phyloP scores from a whole-genome alignment of 2,888 invertebrate species.

The Eilema sororculum region DNA sequence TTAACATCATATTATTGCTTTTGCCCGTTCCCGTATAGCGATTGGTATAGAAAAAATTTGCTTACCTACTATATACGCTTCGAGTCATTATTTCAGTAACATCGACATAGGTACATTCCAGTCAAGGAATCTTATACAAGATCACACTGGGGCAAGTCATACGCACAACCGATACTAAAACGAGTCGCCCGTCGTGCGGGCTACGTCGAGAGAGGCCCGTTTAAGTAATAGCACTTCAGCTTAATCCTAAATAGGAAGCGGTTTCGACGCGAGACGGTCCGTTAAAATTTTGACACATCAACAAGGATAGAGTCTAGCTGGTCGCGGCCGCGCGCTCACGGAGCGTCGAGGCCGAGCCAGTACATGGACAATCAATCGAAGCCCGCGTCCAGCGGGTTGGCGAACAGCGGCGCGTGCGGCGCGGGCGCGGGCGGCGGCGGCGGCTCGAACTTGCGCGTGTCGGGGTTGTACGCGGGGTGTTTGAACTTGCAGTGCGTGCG shows the following conservation, averaged over 20 bases:
- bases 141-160: slow-evolving; percentile 85
- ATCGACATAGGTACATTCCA: slow-evolving; percentile 76
- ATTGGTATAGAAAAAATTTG: slow-evolving; percentile 86
- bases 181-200: slow-evolving; percentile 71
- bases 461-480: slow-evolving; percentile 95
- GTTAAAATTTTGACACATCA: slow-evolving; percentile 68
- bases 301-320: slow-evolving; percentile 61
- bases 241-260: slow-evolving; percentile 84
- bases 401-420: slow-evolving; percentile 86
- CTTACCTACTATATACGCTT: slow-evolving; percentile 83
- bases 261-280: slow-evolving; percentile 73
- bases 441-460: slow-evolving; percentile 95
- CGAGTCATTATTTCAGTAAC: slow-evolving; percentile 77
- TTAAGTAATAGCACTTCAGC: slow-evolving; percentile 86
- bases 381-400: slow-evolving; percentile 87
- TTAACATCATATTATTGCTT: slow-evolving; percentile 88
- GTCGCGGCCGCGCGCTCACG: slow-evolving; percentile 68
- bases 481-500: slow-evolving; percentile 97
- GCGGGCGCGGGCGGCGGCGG: slow-evolving; percentile 82
- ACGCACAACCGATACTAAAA: slow-evolving; percentile 86
- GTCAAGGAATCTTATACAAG: slow-evolving; percentile 73
- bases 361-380: slow-evolving; percentile 83
- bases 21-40: slow-evolving; percentile 88
- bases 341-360: slow-evolving; percentile 81
- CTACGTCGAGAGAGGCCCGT: slow-evolving; percentile 74